phyloP scores from a whole-genome alignment of 2,888 invertebrate genomes.

The Cerastis rubricosa region DNA sequence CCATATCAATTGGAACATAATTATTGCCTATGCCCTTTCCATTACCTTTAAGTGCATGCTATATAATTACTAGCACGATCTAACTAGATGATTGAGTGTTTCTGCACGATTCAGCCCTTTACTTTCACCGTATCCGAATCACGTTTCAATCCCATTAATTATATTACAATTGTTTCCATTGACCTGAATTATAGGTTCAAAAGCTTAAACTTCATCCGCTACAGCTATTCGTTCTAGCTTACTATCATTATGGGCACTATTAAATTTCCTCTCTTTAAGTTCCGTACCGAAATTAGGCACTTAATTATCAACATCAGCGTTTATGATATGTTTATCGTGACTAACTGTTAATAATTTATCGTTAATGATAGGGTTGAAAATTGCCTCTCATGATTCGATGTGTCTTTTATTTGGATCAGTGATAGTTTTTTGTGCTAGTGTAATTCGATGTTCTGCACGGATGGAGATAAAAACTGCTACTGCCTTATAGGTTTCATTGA shows the following conservation, averaged over 20 bases:
- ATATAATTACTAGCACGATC: constrained; percentile 59
- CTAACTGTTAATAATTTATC: constrained; percentile 62
- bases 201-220: constrained; percentile 42
- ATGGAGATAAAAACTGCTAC: not conserved
- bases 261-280: constrained; percentile 61
- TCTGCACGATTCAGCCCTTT: constrained; percentile 63
- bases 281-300: constrained; percentile 54
- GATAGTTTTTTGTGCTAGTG: constrained; percentile 28
- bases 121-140: constrained; percentile 57
- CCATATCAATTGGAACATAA: constrained; percentile 50
- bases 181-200: constrained; percentile 59
- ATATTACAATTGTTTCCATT: constrained; percentile 56
- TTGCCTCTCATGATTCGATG: constrained; percentile 39
- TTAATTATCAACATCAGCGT: constrained; percentile 58
- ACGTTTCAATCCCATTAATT: constrained; percentile 57
- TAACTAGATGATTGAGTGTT: constrained; percentile 59
- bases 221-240: constrained; percentile 53
- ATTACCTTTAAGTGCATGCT: constrained; percentile 47
- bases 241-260: constrained; percentile 63
- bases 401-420: constrained; percentile 47
- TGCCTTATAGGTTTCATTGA: not conserved
- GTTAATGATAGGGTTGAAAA: constrained; percentile 56
- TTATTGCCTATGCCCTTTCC: constrained; percentile 50
- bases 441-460: constrained; percentile 11
- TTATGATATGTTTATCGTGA: constrained; percentile 66